These are phyloP conservation scores for Sebastes oblongus DNA, from an alignment of 2,797 vertebrate species.

Conservation along the genomic window DNA sequence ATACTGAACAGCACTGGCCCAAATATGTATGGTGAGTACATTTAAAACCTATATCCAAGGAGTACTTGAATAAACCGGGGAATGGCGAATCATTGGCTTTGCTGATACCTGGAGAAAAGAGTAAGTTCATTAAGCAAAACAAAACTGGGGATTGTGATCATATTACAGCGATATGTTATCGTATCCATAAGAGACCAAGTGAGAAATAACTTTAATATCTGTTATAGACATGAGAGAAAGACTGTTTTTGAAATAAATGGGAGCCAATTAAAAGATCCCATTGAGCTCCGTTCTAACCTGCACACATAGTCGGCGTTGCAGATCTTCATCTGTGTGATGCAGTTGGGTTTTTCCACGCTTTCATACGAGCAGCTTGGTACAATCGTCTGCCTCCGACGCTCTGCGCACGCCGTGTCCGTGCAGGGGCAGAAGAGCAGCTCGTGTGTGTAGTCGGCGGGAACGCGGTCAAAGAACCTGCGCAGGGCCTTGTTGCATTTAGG, in stretches of 20 bases:
- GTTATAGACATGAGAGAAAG: neutral
- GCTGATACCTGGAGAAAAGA: neutral
- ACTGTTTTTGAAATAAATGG: neutral
- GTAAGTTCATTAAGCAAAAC: slow-evolving; percentile 17
- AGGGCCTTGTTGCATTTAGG: slow-evolving; percentile 94
- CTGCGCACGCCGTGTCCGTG: slow-evolving; percentile 88
- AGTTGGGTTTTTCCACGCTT: slow-evolving; percentile 87
- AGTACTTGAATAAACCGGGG: slow-evolving; percentile 19
- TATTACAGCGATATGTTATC: slow-evolving; percentile 25
- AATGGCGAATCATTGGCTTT: slow-evolving; percentile 9
- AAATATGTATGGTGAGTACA: slow-evolving; percentile 33
- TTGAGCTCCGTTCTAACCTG: slow-evolving; percentile 81
- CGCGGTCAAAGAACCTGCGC: slow-evolving; percentile 94
- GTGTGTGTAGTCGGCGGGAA: slow-evolving; percentile 91
- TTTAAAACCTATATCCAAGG: slow-evolving; percentile 29
- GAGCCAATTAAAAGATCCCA: slow-evolving; percentile 12
- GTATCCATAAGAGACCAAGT: slow-evolving; percentile 6
- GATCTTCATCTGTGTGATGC: slow-evolving; percentile 85
- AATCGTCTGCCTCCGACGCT: slow-evolving; percentile 94
- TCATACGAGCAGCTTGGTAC: slow-evolving; percentile 95
- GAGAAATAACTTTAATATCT: slow-evolving; percentile 46
- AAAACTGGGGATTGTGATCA: slow-evolving; percentile 21
- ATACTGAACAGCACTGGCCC: slow-evolving; percentile 18
- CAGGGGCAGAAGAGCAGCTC: slow-evolving; percentile 98
- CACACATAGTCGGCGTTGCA: slow-evolving; percentile 91